These are phyloP conservation scores for Decapterus maruadsi DNA, from an alignment of 2,797 vertebrate species.

Conservation along the genomic window DNA sequence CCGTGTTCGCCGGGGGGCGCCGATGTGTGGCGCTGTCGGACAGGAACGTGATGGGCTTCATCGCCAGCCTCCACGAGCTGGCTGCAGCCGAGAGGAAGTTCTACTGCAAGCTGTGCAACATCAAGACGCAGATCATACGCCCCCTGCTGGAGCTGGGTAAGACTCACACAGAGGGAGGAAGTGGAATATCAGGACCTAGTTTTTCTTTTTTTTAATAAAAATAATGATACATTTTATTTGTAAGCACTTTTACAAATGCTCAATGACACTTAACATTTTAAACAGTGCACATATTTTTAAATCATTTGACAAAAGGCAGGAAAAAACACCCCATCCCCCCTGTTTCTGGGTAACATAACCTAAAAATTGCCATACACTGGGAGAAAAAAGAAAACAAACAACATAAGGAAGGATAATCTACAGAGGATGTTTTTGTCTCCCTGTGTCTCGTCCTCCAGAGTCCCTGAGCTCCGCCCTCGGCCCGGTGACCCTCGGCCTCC, in stretches of 20 bases:
- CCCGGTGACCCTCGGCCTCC: slow-evolving; percentile 81
- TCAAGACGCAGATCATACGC: slow-evolving; percentile 92
- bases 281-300: too few relatives aligned
- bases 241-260: too few relatives aligned
- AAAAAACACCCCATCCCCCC: too few relatives aligned
- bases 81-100: slow-evolving; percentile 93
- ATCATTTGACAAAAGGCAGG: too few relatives aligned
- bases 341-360: too few relatives aligned
- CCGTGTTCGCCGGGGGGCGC: slow-evolving; percentile 89
- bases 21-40: slow-evolving; percentile 89
- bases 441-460: slow-evolving; percentile 78
- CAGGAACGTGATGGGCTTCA: slow-evolving; percentile 94
- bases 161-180: slow-evolving; percentile 14
- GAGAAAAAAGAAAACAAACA: too few relatives aligned
- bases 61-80: slow-evolving; percentile 94
- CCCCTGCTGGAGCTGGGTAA: slow-evolving; percentile 94
- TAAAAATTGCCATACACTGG: too few relatives aligned
- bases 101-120: slow-evolving; percentile 91
- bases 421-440: too few relatives aligned
- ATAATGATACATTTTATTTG: too few relatives aligned
- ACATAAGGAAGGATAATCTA: too few relatives aligned
- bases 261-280: too few relatives aligned
- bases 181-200: background rate
- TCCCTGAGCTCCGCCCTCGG: slow-evolving; percentile 86
- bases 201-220: background rate